A percentile compares a stretch with the other conserved stretches of the same genome.
These are phyloP conservation scores for Speoplatyrhinus poulsoni DNA, from an alignment of 2,113 vertebrate genomes.

Conservation along the genomic window DNA sequence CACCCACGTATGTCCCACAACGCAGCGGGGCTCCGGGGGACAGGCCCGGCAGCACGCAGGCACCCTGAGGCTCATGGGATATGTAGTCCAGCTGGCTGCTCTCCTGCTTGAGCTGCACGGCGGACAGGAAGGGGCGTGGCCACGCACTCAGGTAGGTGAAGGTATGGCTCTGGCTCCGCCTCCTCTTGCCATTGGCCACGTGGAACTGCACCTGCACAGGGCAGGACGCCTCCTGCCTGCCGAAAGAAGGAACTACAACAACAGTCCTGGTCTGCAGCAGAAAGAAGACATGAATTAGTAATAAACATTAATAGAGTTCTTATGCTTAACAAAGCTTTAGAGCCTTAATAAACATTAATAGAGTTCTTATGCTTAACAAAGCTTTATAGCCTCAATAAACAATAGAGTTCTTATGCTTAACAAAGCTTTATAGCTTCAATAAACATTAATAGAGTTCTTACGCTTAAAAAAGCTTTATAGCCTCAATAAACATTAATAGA, in stretches of 20 bases:
- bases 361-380: too few relatives aligned
- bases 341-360: too few relatives aligned
- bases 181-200: slow-evolving; percentile 92
- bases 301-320: too few relatives aligned
- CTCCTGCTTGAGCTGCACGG: slow-evolving; percentile 86
- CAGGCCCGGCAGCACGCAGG: slow-evolving; percentile 47
- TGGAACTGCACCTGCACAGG: slow-evolving; percentile 92
- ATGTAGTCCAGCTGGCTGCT: slow-evolving; percentile 77
- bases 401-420: too few relatives aligned
- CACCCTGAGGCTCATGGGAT: slow-evolving; percentile 41
- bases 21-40: slow-evolving; percentile 62
- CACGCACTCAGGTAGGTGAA: slow-evolving; percentile 81
- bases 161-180: slow-evolving; percentile 86
- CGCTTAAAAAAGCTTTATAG: too few relatives aligned
- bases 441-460: too few relatives aligned
- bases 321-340: too few relatives aligned
- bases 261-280: slow-evolving; percentile 81
- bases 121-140: slow-evolving; percentile 6
- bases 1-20: slow-evolving; percentile 35
- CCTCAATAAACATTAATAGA: too few relatives aligned
- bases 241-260: slow-evolving; percentile 90
- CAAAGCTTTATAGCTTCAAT: too few relatives aligned
- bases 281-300: slow-evolving; percentile 4
- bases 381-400: too few relatives aligned
- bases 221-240: slow-evolving; percentile 79